These are phyloP conservation scores for Stigmatopora nigra DNA, from an alignment of 2,113 vertebrate genomes.

Conservation along the genomic window DNA sequence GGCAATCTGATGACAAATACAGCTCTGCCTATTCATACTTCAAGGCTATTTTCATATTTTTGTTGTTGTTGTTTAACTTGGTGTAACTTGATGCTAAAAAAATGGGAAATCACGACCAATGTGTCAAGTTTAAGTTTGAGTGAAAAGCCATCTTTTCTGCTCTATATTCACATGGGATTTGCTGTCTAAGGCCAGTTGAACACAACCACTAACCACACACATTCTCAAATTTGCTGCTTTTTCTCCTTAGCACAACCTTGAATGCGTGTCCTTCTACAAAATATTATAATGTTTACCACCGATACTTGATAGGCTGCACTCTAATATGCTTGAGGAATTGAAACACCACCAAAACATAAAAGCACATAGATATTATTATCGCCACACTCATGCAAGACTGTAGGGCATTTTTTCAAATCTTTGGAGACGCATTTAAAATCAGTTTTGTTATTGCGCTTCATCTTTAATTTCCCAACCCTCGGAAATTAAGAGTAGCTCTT, in stretches of 20 bases:
- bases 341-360: slow-evolving; percentile 41
- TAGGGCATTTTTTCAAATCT: slow-evolving; percentile 38
- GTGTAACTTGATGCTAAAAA: too few relatives aligned
- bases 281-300: slow-evolving; percentile 10
- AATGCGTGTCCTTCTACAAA: not conserved
- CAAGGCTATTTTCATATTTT: too few relatives aligned
- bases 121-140: not conserved
- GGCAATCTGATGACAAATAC: too few relatives aligned
- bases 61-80: too few relatives aligned
- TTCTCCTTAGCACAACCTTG: not conserved
- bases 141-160: not conserved
- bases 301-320: slow-evolving; percentile 10
- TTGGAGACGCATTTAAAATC: slow-evolving; percentile 36
- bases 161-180: not conserved
- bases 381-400: slow-evolving; percentile 32
- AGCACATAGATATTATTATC: slow-evolving; percentile 28
- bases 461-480: slow-evolving; percentile 41
- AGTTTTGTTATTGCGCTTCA: slow-evolving; percentile 35
- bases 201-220: not conserved
- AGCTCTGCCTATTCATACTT: too few relatives aligned
- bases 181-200: not conserved
- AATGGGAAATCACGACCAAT: too few relatives aligned
- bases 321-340: slow-evolving; percentile 30
- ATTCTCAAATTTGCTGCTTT: not conserved
- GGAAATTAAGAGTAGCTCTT: slow-evolving; percentile 30